Base-by-base conservation (phyloP, 2,113 vertebrate genomes). In the Mystacornis crossleyi region DNA sequence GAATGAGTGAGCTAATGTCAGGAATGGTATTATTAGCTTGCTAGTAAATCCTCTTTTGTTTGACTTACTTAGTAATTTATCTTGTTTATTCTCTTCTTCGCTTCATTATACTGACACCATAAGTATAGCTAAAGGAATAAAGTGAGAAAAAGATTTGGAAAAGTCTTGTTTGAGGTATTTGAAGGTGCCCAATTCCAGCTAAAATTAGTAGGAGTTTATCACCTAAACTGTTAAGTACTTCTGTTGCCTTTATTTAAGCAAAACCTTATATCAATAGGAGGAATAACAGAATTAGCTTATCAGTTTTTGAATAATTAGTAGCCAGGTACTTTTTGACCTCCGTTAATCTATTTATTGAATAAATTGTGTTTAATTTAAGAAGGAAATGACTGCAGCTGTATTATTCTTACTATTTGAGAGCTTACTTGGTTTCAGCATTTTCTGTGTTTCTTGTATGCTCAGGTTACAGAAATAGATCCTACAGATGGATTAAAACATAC, bases 401-500 rank as follows among this genome's bases (percentile, higher is more conserved):
- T 91, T 96, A 94, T 88, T 93, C 34, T 88, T 78, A 69, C 38
- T 92, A 45, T 94, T 95, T 95, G 78, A 95, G 95, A 95, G 55
- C 50, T 92, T 77, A 79, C 86, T 96, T 96, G 40, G 72, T 87
- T 81, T 95, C 70, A 86, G 26, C 57, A 90, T 97, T 93, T 91
- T 95, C 84, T 81, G 51, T 84, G 71, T 87, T 90, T 95, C 40
- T 80, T 47, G 33, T 90, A 65, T 92, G 90, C 93, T 97, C 3
- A 1, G 89, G 77, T 95, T 93, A 94, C 61, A 96, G 90, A 97
- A 97, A 96, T 83, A 97, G 96, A 73, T 57, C 89, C 62, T 96
- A 93, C 89, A 69, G 93, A 93, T 97, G 91, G 88, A 95, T 97
- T 96, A 94, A 97, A 97, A 97, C 90, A 82, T 88, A 57, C 61